Conservation (phyloP, 2,888 invertebrate genomes). For the Leucophenga maculata region DNA sequence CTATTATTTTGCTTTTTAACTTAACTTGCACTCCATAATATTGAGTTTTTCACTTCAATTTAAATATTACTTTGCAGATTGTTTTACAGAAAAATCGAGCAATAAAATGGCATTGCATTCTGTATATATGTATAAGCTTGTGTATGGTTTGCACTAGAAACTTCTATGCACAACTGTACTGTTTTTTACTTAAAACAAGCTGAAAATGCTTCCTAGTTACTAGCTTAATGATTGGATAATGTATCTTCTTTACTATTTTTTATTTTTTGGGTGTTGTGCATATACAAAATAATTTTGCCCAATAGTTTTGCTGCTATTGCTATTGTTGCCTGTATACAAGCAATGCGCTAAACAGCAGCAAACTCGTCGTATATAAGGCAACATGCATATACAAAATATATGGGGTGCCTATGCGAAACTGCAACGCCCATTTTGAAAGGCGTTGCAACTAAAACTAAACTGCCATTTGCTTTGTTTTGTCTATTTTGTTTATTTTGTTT, state of each 20-base stretch:
- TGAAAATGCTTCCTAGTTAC: conserved; percentile 28
- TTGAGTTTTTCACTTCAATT: background rate
- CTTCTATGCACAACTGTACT: conserved; percentile 46
- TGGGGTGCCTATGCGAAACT: background rate
- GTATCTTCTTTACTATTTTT: conserved; percentile 55
- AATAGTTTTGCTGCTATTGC: conserved; percentile 4
- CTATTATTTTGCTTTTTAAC: conserved; percentile 39
- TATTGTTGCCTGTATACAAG: background rate
- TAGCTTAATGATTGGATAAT: conserved; percentile 19
- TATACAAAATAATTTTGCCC: conserved; percentile 10
- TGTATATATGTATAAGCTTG: background rate
- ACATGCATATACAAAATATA: background rate
- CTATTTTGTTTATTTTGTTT: background rate
- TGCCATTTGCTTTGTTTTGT: conserved; percentile 12
- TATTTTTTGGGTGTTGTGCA: conserved; percentile 43
- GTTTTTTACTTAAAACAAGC: background rate
- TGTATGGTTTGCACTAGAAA: background rate
- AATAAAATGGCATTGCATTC: background rate
- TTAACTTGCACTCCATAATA: conserved; percentile 18
- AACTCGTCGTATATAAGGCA: background rate
- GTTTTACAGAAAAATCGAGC: conserved; percentile 6
- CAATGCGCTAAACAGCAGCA: background rate
- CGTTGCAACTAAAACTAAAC: conserved; percentile 34
- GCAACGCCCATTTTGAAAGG: conserved; percentile 36
- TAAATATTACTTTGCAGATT: background rate